A percentile compares a stretch with the other conserved stretches of the same genome.
These are phyloP conservation scores for Myiozetetes cayanensis DNA, from an alignment of 2,113 vertebrate genomes.

Conservation along the genomic window DNA sequence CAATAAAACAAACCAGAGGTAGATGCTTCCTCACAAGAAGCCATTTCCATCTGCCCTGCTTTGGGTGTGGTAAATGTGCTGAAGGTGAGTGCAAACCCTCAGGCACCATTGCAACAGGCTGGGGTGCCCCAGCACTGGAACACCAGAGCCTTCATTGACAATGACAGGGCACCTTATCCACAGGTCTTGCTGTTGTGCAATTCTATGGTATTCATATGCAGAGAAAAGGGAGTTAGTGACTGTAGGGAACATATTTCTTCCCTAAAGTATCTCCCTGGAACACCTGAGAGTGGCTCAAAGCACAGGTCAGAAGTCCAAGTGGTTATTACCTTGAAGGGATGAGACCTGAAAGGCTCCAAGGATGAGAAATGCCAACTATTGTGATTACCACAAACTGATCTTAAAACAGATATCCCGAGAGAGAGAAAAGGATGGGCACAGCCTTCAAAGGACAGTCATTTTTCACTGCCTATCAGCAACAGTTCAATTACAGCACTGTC, in stretches of 20 bases:
- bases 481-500: neutral
- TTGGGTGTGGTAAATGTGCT: neutral
- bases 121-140: neutral
- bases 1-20: neutral
- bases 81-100: neutral
- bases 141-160: neutral
- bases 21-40: neutral
- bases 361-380: neutral
- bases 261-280: neutral
- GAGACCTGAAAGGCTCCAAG: neutral
- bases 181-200: neutral
- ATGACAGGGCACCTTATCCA: neutral
- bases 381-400: neutral
- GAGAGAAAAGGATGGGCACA: neutral
- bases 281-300: neutral
- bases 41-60: neutral
- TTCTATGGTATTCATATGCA: neutral
- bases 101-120: neutral
- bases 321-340: neutral
- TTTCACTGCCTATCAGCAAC: constrained; percentile 9
- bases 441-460: constrained; percentile 1
- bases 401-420: neutral
- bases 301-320: neutral
- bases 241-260: neutral
- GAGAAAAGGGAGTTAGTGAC: neutral